phyloP scores from a whole-genome alignment of 2,797 vertebrate species.

The Pseudochirops cupreus region DNA sequence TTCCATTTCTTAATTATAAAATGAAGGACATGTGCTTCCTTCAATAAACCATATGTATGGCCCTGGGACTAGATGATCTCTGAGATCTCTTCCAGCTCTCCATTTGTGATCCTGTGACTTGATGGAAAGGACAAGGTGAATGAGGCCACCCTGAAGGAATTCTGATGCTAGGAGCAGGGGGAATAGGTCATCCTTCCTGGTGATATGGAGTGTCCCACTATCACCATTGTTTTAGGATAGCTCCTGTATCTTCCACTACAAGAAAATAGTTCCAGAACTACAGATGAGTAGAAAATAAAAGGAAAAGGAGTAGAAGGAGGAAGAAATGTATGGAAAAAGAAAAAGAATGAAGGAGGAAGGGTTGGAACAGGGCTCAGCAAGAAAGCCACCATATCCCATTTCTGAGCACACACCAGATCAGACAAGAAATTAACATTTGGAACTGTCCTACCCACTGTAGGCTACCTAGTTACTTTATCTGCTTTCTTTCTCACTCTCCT shows the following conservation, averaged over 20 bases:
- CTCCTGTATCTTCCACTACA: not conserved
- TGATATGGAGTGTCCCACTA: not conserved
- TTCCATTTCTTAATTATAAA: not conserved
- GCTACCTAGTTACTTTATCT: not conserved
- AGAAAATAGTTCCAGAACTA: not conserved
- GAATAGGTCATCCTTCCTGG: not conserved
- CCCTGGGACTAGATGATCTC: not conserved
- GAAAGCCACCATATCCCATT: not conserved
- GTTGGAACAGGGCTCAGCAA: not conserved
- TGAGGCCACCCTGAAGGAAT: not conserved
- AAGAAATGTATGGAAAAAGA: too few relatives aligned
- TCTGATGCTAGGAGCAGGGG: not conserved
- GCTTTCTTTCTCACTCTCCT: not conserved
- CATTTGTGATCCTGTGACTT: not conserved
- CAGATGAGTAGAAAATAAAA: too few relatives aligned
- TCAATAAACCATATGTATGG: not conserved
- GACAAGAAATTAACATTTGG: not conserved
- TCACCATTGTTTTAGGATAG: not conserved
- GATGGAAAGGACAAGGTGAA: not conserved
- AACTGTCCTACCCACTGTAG: not conserved
- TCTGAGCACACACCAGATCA: not conserved
- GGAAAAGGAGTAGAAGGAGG: accelerated
- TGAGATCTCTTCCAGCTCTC: not conserved
- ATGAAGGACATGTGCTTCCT: not conserved
- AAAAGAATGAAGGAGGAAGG: not conserved